Evolutionary conservation across 1,140 invertebrate species (phyloP), one percentile per base, ranked within the genome.

Genomic region (Eulimnadia texana): DNA sequence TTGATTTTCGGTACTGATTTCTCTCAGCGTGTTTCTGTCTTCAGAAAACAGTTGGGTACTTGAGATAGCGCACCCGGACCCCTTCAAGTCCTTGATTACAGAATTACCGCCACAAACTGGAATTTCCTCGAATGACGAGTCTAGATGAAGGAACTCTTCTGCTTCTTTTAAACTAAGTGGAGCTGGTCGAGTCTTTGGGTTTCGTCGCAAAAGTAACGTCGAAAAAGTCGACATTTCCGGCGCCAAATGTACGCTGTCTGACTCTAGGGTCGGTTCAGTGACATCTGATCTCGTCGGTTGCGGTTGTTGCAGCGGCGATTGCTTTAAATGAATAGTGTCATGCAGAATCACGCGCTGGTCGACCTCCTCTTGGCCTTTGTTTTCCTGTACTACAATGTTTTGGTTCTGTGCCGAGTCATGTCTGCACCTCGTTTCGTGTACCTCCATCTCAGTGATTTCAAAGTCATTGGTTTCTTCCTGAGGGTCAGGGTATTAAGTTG

Each of bases 101-200:
- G n/a, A n/a, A n/a, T n/a, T n/a, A n/a, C n/a, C n/a, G n/a, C n/a
- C n/a, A n/a, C n/a, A n/a, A n/a, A n/a, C n/a, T n/a, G n/a, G n/a
- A n/a, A n/a, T n/a, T n/a, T n/a, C 33, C 33, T 42, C 33, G 33
- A 42, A 6, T 42, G 33, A 16, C 33, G 33, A 42, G 16, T 16
- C 16, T 10, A 13, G 13, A 20, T 27, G 42, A 6, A 60, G 58
- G 23, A 60, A 60, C 19, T 50, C 58, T 29, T 63, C 54, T 22
- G 61, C 61, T n/a, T 63, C 61, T 27, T 57, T 27, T 28, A 63
- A 33, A 50, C 55, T 63, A 22, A 63, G 55, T 27, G 58, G 58
- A 25, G 47, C 23, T n/a, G 58, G 58, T 25, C 58, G 58, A 22
- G 1, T 22, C 11, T 42, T 27, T 10, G 58, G 58, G 23, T 60